Evolutionary conservation across 1,140 invertebrate genomes (phyloP).

Genomic region (Drosophila ambigua): DNA sequence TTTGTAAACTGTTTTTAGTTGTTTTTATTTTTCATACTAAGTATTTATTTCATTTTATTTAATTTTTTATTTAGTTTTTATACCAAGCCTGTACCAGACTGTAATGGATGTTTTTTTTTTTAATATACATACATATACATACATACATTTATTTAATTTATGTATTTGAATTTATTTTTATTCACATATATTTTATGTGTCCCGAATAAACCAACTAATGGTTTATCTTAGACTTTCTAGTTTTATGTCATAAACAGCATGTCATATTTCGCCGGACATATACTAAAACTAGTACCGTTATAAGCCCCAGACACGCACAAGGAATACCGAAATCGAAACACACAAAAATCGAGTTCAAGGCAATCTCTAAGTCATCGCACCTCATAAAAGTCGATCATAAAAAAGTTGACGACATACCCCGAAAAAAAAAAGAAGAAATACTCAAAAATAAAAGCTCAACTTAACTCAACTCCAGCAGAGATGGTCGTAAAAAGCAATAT

Average conservation of each 20-base stretch:
- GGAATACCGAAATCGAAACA: constrained; percentile 10
- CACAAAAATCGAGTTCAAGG: constrained; percentile 67
- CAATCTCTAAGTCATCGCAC: constrained; percentile 80
- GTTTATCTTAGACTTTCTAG: constrained; percentile 54
- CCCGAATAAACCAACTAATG: constrained; percentile 14
- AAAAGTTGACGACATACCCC: constrained; percentile 41
- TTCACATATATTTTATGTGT: background rate
- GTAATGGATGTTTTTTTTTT: no score
- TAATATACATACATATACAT: background rate
- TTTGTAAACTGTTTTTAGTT: no score
- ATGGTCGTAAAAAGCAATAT: constrained; percentile 62
- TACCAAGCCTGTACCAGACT: no score
- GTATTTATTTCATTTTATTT: no score
- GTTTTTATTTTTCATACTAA: no score
- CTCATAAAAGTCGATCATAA: constrained; percentile 75
- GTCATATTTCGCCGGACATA: constrained; percentile 60
- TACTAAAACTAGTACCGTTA: constrained; percentile 63
- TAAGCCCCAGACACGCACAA: constrained; percentile 34
- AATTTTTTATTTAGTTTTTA: no score
- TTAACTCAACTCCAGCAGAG: constrained; percentile 21
- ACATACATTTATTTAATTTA: background rate
- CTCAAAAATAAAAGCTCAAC: constrained; percentile 64
- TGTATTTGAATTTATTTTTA: background rate
- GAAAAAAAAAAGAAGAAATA: constrained; percentile 1
- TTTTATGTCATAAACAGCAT: constrained; percentile 42